Percentiles rank a stretch among this genome's conserved stretches.
phyloP scores from a whole-genome alignment of 1,140 invertebrate genomes.

The Meloidogyne floridensis region DNA sequence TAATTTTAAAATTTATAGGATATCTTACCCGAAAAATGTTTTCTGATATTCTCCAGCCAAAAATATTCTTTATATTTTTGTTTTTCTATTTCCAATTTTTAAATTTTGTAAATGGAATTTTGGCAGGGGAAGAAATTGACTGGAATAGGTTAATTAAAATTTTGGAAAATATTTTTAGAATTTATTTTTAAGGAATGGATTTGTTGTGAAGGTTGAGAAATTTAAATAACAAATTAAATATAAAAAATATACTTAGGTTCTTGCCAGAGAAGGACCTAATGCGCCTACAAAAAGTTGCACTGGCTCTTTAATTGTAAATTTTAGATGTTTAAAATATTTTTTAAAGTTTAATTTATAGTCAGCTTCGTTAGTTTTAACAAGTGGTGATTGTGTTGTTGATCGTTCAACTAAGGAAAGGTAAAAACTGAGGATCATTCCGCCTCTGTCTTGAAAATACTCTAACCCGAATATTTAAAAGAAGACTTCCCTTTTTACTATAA shows the following conservation, averaged over 20 bases:
- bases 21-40: not conserved
- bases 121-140: conserved; percentile 10
- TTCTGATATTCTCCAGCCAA: not conserved
- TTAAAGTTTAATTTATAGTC: not conserved
- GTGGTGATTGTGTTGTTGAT: conserved; percentile 19
- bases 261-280: not conserved
- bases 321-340: not conserved
- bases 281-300: conserved; percentile 16
- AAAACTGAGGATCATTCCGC: no score
- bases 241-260: conserved; percentile 16
- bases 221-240: not conserved
- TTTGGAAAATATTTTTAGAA: not conserved
- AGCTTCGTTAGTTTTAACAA: conserved; percentile 23
- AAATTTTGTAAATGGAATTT: not conserved
- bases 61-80: not conserved
- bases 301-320: conserved; percentile 14
- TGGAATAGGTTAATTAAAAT: not conserved
- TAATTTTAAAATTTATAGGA: no score
- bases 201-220: conserved; percentile 23
- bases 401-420: conserved; percentile 7
- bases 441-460: no score
- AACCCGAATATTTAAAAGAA: not conserved
- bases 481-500: not conserved
- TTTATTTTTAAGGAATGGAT: conserved; percentile 20
- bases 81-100: not conserved